Percentiles rank a stretch among this genome's conserved stretches.
phyloP scores from a whole-genome alignment of 2,888 invertebrate genomes.

The Vandiemenella viatica region DNA sequence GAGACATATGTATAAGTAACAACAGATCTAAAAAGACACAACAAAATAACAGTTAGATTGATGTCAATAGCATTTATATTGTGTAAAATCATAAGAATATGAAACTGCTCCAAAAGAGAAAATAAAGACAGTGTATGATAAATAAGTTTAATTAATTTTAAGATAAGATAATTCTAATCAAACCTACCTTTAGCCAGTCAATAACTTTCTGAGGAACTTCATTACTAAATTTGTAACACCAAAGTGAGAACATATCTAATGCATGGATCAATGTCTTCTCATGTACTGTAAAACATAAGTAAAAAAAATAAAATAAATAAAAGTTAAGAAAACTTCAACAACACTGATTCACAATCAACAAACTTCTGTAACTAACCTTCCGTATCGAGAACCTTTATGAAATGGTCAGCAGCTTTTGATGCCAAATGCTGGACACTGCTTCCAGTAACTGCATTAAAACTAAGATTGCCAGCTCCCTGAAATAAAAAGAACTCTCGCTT shows the following conservation, averaged over 20 bases:
- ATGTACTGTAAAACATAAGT: conserved; percentile 41
- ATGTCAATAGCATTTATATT: too few species aligned
- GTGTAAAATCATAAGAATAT: too few species aligned
- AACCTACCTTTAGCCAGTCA: conserved; percentile 40
- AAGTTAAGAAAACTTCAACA: neutral
- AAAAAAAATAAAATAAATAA: conserved; percentile 2
- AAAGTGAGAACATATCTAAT: conserved; percentile 63
- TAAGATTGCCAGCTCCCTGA: conserved; percentile 56
- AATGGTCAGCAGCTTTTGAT: conserved; percentile 45
- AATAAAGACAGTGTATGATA: too few species aligned
- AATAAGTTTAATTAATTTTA: too few species aligned
- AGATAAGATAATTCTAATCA: too few species aligned
- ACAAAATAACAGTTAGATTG: too few species aligned
- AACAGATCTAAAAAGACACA: too few species aligned
- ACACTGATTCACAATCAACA: neutral
- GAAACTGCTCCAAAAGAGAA: too few species aligned
- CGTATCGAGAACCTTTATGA: conserved; percentile 61
- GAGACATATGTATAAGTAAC: too few species aligned
- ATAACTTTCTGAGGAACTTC: conserved; percentile 48
- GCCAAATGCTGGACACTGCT: conserved; percentile 41
- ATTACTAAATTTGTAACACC: conserved; percentile 53
- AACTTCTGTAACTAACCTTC: conserved; percentile 43
- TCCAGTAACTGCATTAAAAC: conserved; percentile 48
- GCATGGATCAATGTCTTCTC: conserved; percentile 76
- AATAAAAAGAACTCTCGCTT: conserved; percentile 5